phyloP scores from a whole-genome alignment of 2,113 vertebrate genomes.

The Epinephelus moara region DNA sequence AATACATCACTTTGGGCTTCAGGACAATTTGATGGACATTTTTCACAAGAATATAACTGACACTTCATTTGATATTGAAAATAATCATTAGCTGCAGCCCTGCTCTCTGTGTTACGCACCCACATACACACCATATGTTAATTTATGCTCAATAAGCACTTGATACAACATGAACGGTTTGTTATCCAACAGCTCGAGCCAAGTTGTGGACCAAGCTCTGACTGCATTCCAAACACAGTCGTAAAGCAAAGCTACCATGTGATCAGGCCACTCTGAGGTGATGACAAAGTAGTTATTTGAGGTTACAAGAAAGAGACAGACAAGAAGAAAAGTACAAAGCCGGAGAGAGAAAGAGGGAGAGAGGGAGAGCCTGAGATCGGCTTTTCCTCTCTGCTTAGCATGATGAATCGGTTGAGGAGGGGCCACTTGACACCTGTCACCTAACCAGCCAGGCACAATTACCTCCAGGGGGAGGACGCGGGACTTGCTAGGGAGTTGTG shows the following conservation, averaged over 20 bases:
- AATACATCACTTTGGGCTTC: neutral
- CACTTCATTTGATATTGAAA: neutral
- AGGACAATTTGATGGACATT: neutral
- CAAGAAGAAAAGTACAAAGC: slow-evolving; percentile 52
- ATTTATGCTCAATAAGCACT: neutral
- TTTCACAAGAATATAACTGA: neutral
- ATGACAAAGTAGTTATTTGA: slow-evolving; percentile 55
- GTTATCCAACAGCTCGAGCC: neutral
- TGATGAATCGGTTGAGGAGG: slow-evolving; percentile 81
- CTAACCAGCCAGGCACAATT: slow-evolving; percentile 84
- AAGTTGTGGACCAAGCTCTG: neutral
- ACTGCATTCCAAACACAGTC: slow-evolving; percentile 12
- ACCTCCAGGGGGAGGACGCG: slow-evolving; percentile 80
- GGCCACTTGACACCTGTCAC: slow-evolving; percentile 86
- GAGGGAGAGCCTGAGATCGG: slow-evolving; percentile 50
- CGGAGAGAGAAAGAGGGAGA: slow-evolving; percentile 29
- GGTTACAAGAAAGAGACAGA: slow-evolving; percentile 59
- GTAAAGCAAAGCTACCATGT: slow-evolving; percentile 15
- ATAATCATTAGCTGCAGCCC: neutral
- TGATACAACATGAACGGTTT: neutral
- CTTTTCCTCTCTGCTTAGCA: slow-evolving; percentile 79
- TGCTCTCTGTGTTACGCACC: neutral
- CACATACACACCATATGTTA: neutral
- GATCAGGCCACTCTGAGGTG: slow-evolving; percentile 23
- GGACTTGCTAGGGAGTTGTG: slow-evolving; percentile 81